These are phyloP conservation scores for Microctonus hyperodae DNA, from an alignment of 2,888 invertebrate species.

Conservation along the genomic window DNA sequence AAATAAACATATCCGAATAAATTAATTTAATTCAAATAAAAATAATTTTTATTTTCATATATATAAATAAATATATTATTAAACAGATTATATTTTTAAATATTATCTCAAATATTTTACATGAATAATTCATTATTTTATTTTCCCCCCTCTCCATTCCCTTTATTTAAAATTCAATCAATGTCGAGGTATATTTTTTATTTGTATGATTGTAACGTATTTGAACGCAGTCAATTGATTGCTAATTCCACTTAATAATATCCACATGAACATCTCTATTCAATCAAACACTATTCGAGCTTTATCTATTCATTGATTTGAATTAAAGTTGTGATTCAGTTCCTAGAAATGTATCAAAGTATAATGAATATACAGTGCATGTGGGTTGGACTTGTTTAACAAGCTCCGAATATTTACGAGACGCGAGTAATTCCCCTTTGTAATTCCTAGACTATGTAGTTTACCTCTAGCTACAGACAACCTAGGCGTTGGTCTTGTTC, in stretches of 20 bases:
- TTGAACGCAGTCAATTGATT: background rate
- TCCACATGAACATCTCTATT: background rate
- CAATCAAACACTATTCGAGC: background rate
- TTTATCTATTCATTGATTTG: background rate
- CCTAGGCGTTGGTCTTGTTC: background rate
- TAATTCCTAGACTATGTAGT: background rate
- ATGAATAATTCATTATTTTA: too few relatives aligned
- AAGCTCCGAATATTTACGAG: background rate
- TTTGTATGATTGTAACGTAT: too few relatives aligned
- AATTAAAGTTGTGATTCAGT: background rate
- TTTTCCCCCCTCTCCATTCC: too few relatives aligned
- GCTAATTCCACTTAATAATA: background rate
- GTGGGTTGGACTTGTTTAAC: background rate
- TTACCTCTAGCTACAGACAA: background rate
- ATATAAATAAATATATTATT: too few relatives aligned
- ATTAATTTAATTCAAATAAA: too few relatives aligned
- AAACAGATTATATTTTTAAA: too few relatives aligned
- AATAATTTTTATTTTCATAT: too few relatives aligned
- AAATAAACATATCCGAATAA: too few relatives aligned
- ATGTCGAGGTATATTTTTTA: too few relatives aligned
- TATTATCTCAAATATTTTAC: too few relatives aligned
- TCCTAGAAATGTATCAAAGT: background rate
- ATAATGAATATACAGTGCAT: background rate
- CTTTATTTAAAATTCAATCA: too few relatives aligned
- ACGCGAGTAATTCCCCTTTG: background rate